These are phyloP conservation scores for Hermaeophaga mercurialis DNA, from an alignment of 2,888 invertebrate species.

Conservation along the genomic window DNA sequence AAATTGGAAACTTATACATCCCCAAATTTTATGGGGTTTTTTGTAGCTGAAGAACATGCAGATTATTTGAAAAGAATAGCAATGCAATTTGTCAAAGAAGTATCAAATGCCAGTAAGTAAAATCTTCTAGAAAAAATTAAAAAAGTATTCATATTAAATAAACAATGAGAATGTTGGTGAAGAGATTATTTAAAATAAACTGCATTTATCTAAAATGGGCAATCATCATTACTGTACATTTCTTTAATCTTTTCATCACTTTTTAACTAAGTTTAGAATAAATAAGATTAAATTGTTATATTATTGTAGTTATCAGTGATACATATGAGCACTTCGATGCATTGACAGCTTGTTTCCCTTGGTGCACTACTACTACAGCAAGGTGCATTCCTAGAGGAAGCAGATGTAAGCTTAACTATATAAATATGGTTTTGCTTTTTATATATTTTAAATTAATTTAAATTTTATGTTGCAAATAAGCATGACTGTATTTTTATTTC, in stretches of 20 bases:
- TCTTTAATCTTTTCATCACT: too few species aligned
- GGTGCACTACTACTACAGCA: conserved; percentile 70
- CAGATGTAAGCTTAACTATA: conserved; percentile 62
- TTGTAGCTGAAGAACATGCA: conserved; percentile 82
- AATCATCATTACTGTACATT: too few species aligned
- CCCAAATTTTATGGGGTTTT: conserved; percentile 89
- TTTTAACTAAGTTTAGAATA: too few species aligned
- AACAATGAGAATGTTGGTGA: too few species aligned
- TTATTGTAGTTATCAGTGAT: conserved; percentile 68
- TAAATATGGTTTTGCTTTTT: conserved; percentile 10
- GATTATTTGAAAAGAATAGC: conserved; percentile 80
- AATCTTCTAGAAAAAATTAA: too few species aligned
- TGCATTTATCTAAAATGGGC: too few species aligned
- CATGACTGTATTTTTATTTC: not conserved
- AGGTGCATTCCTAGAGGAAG: conserved; percentile 67
- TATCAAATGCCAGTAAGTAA: conserved; percentile 72
- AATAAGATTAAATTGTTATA: conserved; percentile 3
- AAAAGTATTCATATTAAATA: too few species aligned
- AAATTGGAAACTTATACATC: conserved; percentile 84
- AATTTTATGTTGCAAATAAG: not conserved
- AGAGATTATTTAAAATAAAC: too few species aligned
- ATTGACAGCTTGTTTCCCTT: conserved; percentile 77
- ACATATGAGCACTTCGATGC: conserved; percentile 78
- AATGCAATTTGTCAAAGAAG: conserved; percentile 79
- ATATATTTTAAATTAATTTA: not conserved